A percentile compares a stretch with the other conserved stretches of the same genome.
phyloP scores from a whole-genome alignment of 2,888 invertebrate genomes.

The Steromphala cineraria region DNA sequence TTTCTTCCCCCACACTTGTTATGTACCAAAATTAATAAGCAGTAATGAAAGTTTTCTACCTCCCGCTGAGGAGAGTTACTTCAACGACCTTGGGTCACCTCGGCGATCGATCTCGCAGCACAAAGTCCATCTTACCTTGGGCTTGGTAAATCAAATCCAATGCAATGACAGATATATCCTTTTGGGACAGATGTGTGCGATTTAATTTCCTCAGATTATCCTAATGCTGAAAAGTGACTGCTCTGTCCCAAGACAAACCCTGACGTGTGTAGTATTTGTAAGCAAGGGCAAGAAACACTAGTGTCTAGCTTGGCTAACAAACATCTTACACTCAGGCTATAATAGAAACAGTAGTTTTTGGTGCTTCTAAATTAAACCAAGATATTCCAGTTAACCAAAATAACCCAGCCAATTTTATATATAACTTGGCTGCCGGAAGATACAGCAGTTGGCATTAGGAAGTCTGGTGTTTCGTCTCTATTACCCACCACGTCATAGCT shows the following conservation, averaged over 20 bases:
- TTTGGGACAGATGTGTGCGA: no score
- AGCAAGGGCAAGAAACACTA: no score
- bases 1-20: not conserved
- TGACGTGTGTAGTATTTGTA: no score
- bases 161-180: no score
- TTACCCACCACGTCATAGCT: not conserved
- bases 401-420: slow-evolving; percentile 8
- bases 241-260: no score
- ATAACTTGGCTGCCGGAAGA: not conserved
- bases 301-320: no score
- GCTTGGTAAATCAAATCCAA: not conserved
- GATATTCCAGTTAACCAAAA: slow-evolving; percentile 10
- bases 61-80: not conserved
- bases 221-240: no score
- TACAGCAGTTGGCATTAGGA: not conserved
- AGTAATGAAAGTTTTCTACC: not conserved
- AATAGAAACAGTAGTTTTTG: slow-evolving; percentile 12
- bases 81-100: no score
- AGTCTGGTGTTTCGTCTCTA: not conserved
- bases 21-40: slow-evolving; percentile 4
- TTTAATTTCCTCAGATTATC: no score
- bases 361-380: slow-evolving; percentile 10
- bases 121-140: not conserved
- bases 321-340: not conserved
- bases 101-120: not conserved